Evolutionary conservation across 1,140 invertebrate genomes (phyloP).

Genomic region (Diabrotica virgifera): DNA sequence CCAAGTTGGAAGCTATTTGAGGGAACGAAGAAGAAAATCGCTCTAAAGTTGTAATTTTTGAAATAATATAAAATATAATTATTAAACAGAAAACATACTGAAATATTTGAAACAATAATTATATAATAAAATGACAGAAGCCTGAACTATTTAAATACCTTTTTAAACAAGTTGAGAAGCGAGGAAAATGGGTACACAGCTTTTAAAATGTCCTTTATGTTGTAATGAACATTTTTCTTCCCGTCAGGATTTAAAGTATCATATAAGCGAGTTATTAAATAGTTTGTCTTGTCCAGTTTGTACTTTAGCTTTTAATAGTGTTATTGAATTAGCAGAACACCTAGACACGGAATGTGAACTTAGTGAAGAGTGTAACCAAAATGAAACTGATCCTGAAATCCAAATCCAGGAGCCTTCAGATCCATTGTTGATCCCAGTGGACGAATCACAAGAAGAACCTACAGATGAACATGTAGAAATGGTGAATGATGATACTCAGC

Average conservation of each 20-base stretch:
- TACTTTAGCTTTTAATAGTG: constrained; percentile 59
- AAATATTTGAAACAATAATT: too few relatives aligned
- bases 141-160: too few relatives aligned
- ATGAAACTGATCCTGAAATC: constrained; percentile 32
- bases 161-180: too few relatives aligned
- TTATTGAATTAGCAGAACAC: constrained; percentile 61
- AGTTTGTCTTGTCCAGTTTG: constrained; percentile 62
- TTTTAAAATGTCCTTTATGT: constrained; percentile 60
- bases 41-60: too few relatives aligned
- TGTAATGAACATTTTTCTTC: constrained; percentile 60
- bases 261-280: constrained; percentile 57
- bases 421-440: not conserved
- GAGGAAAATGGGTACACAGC: constrained; percentile 22
- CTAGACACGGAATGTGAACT: constrained; percentile 57
- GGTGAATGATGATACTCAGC: constrained; percentile 37
- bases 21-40: too few relatives aligned
- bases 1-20: too few relatives aligned
- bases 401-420: not conserved
- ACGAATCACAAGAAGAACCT: not conserved
- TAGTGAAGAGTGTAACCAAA: constrained; percentile 55
- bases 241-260: constrained; percentile 56
- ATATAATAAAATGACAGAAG: too few relatives aligned
- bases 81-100: too few relatives aligned
- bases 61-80: too few relatives aligned
- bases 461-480: not conserved